Percentiles rank a stretch among this genome's conserved stretches.
These are phyloP conservation scores for Erynnis tages DNA, from an alignment of 2,888 invertebrate species.

Conservation along the genomic window DNA sequence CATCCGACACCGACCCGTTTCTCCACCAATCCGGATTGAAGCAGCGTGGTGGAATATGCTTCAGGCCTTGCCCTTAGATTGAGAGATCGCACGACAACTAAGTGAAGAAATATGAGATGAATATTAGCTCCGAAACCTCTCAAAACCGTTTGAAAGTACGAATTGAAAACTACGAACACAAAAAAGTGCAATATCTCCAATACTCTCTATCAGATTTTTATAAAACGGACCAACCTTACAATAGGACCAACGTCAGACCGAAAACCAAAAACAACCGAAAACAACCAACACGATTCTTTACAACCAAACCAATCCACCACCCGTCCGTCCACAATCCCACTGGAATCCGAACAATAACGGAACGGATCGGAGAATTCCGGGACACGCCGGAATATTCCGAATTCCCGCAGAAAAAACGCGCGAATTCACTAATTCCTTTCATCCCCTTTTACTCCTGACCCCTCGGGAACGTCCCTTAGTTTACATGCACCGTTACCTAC, in stretches of 20 bases:
- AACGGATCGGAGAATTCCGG: neutral
- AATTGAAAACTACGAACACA: too few relatives aligned
- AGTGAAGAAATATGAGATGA: too few relatives aligned
- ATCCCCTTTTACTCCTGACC: neutral
- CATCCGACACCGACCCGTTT: too few relatives aligned
- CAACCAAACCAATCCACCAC: neutral
- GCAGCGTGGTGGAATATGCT: too few relatives aligned
- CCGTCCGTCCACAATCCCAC: slow-evolving; percentile 1
- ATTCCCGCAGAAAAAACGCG: neutral
- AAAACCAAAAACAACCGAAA: neutral
- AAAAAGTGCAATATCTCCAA: too few relatives aligned
- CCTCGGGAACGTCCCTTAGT: neutral
- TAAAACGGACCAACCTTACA: too few relatives aligned
- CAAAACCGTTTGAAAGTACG: too few relatives aligned
- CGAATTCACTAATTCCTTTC: neutral
- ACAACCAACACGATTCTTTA: neutral
- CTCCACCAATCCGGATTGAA: too few relatives aligned
- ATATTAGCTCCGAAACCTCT: too few relatives aligned
- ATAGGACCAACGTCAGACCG: neutral
- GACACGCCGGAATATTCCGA: neutral
- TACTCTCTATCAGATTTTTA: too few relatives aligned
- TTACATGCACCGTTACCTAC: neutral
- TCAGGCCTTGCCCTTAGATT: too few relatives aligned
- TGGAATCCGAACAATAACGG: slow-evolving; percentile 2
- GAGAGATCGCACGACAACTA: too few relatives aligned